Conservation (phyloP, 2,797 vertebrate genomes). For the Arnoldichthys spilopterus region DNA sequence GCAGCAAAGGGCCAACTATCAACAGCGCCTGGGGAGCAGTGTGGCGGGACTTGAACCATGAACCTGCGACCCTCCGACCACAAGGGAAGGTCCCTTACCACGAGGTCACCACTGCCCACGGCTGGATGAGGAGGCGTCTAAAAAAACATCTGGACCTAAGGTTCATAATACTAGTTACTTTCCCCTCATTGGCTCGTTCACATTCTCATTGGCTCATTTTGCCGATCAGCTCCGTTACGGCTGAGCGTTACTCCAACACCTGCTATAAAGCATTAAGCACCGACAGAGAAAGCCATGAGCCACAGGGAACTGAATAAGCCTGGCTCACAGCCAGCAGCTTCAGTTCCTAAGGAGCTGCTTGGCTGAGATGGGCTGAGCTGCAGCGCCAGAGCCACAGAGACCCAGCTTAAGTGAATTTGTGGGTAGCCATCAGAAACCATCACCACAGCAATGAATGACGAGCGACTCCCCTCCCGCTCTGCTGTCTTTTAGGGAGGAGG, state of each 20-base stretch:
- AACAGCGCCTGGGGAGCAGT: too few relatives aligned
- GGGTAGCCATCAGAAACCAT: conserved; percentile 17
- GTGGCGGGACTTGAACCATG: too few relatives aligned
- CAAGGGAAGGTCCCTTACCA: too few relatives aligned
- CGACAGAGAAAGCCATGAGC: conserved; percentile 7
- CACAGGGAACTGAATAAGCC: conserved; percentile 1
- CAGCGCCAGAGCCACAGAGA: not conserved
- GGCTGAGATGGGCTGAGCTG: not conserved
- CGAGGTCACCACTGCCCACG: too few relatives aligned
- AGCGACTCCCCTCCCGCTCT: not conserved
- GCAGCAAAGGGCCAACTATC: too few relatives aligned
- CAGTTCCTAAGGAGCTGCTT: conserved; percentile 6
- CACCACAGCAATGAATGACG: not conserved
- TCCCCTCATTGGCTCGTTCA: too few relatives aligned
- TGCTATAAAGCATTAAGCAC: conserved; percentile 15
- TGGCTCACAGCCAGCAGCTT: conserved; percentile 3
- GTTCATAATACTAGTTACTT: too few relatives aligned
- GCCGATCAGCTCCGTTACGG: conserved; percentile 11
- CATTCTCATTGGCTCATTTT: not conserved
- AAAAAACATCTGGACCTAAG: too few relatives aligned
- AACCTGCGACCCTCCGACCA: too few relatives aligned
- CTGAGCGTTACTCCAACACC: not conserved
- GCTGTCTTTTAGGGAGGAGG: not conserved
- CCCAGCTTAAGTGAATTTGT: conserved; percentile 38
- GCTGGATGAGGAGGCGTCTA: too few relatives aligned